A percentile compares a stretch with the other conserved stretches of the same genome.
These are phyloP conservation scores for Agonopterix subpropinquella DNA, from an alignment of 2,888 invertebrate genomes.

Conservation along the genomic window DNA sequence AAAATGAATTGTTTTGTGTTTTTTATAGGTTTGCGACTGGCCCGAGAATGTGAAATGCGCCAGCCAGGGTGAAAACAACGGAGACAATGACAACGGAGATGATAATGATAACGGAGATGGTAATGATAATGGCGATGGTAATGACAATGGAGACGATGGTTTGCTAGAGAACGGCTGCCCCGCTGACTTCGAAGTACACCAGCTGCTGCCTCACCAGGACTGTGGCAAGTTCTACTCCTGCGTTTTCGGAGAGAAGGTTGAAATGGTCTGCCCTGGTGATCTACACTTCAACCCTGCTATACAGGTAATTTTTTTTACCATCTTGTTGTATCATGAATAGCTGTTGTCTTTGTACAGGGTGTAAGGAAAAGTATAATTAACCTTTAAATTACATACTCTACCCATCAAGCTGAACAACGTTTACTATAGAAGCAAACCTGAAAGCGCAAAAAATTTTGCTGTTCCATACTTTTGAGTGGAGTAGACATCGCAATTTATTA, in stretches of 20 bases:
- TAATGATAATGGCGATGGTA: constrained; percentile 3
- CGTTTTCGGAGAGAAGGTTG: constrained; percentile 26
- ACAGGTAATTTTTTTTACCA: constrained; percentile 11
- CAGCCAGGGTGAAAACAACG: constrained; percentile 2
- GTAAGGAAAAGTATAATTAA: too few relatives aligned
- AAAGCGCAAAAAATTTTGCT: too few relatives aligned
- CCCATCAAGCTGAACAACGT: too few relatives aligned
- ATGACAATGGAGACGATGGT: constrained; percentile 6
- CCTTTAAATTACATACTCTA: too few relatives aligned
- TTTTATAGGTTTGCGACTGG: constrained; percentile 16
- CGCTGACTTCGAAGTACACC: constrained; percentile 20
- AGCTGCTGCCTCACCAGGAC: constrained; percentile 33
- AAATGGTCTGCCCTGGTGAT: constrained; percentile 25
- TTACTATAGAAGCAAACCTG: too few relatives aligned
- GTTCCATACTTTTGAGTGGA: too few relatives aligned
- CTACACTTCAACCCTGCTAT: constrained; percentile 32
- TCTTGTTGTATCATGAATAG: too few relatives aligned
- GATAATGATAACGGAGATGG: constrained; percentile 6
- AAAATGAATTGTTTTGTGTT: not conserved
- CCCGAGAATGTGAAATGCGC: constrained; percentile 11
- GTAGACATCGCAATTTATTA: too few relatives aligned
- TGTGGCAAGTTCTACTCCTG: constrained; percentile 44
- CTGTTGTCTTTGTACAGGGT: too few relatives aligned
- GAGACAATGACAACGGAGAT: constrained; percentile 3
- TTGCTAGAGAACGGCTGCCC: constrained; percentile 23